These are phyloP conservation scores for Eptatretus atami DNA, from an alignment of 2,797 vertebrate genomes.

Conservation along the genomic window DNA sequence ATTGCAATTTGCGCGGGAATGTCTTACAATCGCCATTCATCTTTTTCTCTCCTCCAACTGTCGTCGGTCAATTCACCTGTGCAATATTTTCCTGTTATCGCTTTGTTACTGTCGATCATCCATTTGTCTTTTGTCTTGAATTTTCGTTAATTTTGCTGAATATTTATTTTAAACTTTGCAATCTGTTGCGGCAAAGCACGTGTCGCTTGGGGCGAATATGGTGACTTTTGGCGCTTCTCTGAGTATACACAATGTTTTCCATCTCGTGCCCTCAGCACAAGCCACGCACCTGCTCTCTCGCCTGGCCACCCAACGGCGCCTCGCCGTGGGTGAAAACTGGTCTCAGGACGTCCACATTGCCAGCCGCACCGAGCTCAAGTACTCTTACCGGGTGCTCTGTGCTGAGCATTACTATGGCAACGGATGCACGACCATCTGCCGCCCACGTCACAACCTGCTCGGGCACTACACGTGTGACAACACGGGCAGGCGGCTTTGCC, in stretches of 20 bases:
- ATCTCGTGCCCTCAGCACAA: constrained; percentile 25
- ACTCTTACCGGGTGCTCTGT: constrained; percentile 69
- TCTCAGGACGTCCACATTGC: constrained; percentile 56
- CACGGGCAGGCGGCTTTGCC: constrained; percentile 66
- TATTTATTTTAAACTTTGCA: no score
- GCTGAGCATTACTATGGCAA: constrained; percentile 89
- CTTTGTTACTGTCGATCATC: no score
- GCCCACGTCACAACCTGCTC: constrained; percentile 62
- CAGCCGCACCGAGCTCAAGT: constrained; percentile 50
- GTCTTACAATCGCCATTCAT: no score
- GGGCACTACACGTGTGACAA: constrained; percentile 92
- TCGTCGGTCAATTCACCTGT: no score
- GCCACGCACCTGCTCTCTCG: constrained; percentile 64
- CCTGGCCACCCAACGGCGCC: constrained; percentile 56
- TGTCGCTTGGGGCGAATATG: no score
- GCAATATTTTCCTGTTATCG: no score
- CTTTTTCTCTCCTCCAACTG: no score
- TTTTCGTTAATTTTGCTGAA: no score
- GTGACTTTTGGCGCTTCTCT: no score
- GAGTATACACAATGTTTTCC: not conserved
- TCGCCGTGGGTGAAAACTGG: constrained; percentile 76
- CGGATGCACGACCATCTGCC: constrained; percentile 78
- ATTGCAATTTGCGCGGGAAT: no score
- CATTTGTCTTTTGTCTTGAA: no score
- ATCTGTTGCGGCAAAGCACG: no score